These are phyloP conservation scores for Astropecten irregularis DNA, from an alignment of 53 echinoderm and acorn worm genomes.

Conservation along the genomic window DNA sequence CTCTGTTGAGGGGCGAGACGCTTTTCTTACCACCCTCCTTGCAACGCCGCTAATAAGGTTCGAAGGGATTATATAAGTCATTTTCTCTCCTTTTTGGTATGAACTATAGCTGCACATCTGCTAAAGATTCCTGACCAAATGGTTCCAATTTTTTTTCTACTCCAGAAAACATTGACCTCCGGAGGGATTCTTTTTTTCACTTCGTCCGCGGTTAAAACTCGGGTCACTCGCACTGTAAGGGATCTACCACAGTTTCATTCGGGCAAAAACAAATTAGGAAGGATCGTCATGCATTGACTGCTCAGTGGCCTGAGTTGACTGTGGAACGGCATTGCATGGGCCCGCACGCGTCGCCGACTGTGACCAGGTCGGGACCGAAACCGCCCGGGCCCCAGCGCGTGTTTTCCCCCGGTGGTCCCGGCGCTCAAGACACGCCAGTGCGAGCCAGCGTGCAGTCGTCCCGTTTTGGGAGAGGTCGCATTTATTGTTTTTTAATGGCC, in stretches of 20 bases:
- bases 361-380: conserved; percentile 17
- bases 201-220: too few relatives aligned
- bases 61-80: background rate
- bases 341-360: conserved; percentile 11
- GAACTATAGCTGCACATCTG: background rate
- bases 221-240: conserved; percentile 28
- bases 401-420: conserved; percentile 13
- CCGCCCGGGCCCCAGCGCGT: background rate
- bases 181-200: too few relatives aligned
- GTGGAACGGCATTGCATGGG: too few relatives aligned
- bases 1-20: conserved; percentile 28
- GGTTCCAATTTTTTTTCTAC: background rate
- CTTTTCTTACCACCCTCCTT: conserved; percentile 21
- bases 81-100: too few relatives aligned
- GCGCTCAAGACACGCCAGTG: background rate
- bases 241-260: too few relatives aligned
- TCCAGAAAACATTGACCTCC: conserved; percentile 15
- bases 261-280: too few relatives aligned
- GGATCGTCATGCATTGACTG: too few relatives aligned
- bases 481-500: conserved; percentile 49
- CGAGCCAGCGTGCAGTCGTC: conserved; percentile 2
- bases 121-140: conserved; percentile 32
- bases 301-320: too few relatives aligned
- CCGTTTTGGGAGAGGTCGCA: background rate
- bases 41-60: conserved; percentile 9